Percentiles rank a stretch among this genome's conserved stretches.
phyloP scores from a whole-genome alignment of 2,888 invertebrate genomes.

The Xestia sexstrigata region DNA sequence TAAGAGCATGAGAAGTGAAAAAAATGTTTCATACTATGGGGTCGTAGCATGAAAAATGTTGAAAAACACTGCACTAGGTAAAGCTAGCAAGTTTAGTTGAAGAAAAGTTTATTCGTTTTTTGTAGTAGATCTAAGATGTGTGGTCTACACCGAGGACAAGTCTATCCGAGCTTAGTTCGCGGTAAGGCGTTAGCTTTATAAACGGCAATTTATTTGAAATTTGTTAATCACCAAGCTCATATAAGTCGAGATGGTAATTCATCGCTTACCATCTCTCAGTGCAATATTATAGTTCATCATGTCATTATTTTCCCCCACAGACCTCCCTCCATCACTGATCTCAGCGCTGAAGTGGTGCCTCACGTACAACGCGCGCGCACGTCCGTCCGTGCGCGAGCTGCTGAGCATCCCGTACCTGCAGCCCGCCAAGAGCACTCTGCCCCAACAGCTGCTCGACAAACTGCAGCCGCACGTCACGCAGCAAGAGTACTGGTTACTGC shows the following conservation, averaged over 20 bases:
- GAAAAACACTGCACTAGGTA: too few relatives aligned
- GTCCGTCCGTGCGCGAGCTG: constrained; percentile 94
- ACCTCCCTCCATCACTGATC: constrained; percentile 91
- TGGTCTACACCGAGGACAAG: background rate
- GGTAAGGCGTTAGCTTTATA: background rate
- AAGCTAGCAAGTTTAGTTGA: background rate
- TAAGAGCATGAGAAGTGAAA: too few relatives aligned
- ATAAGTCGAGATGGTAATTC: background rate
- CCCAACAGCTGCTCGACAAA: constrained; percentile 73
- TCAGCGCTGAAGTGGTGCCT: constrained; percentile 93
- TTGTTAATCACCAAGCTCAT: background rate
- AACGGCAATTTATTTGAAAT: background rate
- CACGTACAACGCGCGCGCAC: constrained; percentile 92
- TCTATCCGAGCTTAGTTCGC: background rate
- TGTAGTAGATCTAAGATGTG: background rate
- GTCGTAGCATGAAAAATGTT: too few relatives aligned
- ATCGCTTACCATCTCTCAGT: background rate
- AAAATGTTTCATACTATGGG: too few relatives aligned
- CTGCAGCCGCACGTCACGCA: constrained; percentile 75
- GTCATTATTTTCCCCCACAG: constrained; percentile 70
- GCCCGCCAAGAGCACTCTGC: constrained; percentile 70
- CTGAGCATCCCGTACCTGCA: constrained; percentile 87
- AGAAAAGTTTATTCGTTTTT: background rate
- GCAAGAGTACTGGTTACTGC: constrained; percentile 78
- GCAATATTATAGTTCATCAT: background rate